Percentiles rank a stretch among this genome's conserved stretches.
Evolutionary conservation across 2,797 vertebrate genomes (phyloP).

Genomic region (Ctenopoma kingsleyae): DNA sequence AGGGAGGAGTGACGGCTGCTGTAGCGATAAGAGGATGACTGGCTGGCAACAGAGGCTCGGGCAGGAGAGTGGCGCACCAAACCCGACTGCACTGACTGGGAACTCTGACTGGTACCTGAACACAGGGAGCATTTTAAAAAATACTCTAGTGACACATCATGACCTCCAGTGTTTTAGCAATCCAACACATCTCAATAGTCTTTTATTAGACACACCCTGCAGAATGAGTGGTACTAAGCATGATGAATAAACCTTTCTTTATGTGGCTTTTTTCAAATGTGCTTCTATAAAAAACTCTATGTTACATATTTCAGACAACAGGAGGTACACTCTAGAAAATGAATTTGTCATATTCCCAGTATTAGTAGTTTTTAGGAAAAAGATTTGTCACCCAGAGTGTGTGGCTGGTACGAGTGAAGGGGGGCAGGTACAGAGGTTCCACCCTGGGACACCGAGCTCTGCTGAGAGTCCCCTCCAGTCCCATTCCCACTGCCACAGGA

Average conservation of each 20-base stretch:
- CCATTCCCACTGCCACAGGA: conserved; percentile 91
- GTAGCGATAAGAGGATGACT: conserved; percentile 96
- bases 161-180: no score
- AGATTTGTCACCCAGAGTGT: conserved; percentile 87
- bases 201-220: no score
- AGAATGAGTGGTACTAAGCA: no score
- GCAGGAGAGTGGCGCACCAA: conserved; percentile 95
- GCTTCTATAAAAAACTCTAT: neutral
- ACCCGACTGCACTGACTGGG: conserved; percentile 94
- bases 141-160: no score
- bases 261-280: no score
- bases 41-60: conserved; percentile 94
- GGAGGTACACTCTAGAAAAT: neutral
- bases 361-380: neutral
- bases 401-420: conserved; percentile 88
- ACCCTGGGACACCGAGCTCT: conserved; percentile 89
- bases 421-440: conserved; percentile 86
- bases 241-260: no score
- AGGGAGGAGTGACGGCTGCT: conserved; percentile 95
- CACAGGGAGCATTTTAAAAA: conserved; percentile 1
- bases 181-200: no score
- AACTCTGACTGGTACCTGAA: conserved; percentile 95
- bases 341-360: neutral
- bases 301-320: neutral
- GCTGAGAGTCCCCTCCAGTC: conserved; percentile 87